These are phyloP conservation scores for Pandemis cinnamomeana DNA, from an alignment of 2,888 invertebrate species.

Conservation along the genomic window DNA sequence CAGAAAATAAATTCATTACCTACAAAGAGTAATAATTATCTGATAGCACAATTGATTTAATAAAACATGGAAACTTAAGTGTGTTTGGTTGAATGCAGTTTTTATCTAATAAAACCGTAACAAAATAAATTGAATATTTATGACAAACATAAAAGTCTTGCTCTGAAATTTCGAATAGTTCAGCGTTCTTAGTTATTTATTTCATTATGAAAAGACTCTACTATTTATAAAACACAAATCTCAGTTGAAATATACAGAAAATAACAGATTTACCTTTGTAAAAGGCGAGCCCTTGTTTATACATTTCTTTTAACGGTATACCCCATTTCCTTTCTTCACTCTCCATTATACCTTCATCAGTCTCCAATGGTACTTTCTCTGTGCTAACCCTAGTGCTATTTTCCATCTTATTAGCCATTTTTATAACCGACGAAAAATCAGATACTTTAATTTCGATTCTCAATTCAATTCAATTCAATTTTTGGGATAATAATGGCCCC, in stretches of 20 bases:
- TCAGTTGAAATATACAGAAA: constrained; percentile 13
- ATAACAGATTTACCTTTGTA: constrained; percentile 91
- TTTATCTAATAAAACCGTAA: not conserved
- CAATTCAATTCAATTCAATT: too few relatives aligned
- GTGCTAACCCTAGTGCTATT: constrained; percentile 66
- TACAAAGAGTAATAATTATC: not conserved
- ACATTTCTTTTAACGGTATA: constrained; percentile 90
- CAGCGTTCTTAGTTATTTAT: not conserved
- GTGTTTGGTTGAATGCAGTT: not conserved
- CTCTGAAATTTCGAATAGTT: not conserved
- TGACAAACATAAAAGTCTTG: not conserved
- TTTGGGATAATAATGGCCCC: too few relatives aligned
- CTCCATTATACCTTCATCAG: constrained; percentile 78
- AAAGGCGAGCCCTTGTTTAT: constrained; percentile 94
- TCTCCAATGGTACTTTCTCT: constrained; percentile 76
- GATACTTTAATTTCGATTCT: constrained; percentile 32
- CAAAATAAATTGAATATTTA: not conserved
- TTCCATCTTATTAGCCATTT: constrained; percentile 67
- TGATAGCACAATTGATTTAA: not conserved
- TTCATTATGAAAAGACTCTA: not conserved
- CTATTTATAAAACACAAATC: not conserved
- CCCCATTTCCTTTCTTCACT: constrained; percentile 87
- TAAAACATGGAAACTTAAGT: constrained; percentile 3
- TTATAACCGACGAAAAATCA: constrained; percentile 22
- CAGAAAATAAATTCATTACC: too few relatives aligned